A percentile compares a stretch with the other conserved stretches of the same genome.
phyloP scores from a whole-genome alignment of 37 sponge, comb jelly and placozoan genomes.

The Eunapius fragilis region DNA sequence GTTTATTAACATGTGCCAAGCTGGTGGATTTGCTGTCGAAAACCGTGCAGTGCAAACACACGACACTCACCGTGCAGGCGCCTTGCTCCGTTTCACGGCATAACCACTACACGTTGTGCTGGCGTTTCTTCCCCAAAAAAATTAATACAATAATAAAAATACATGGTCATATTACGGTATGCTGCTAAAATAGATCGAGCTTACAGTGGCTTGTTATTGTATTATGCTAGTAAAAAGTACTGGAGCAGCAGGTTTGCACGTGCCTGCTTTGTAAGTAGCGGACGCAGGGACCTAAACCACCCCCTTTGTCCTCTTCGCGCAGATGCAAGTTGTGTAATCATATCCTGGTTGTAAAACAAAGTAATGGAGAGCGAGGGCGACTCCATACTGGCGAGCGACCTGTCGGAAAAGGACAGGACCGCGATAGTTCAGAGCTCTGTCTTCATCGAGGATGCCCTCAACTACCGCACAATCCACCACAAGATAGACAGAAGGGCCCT shows the following conservation, averaged over 20 bases:
- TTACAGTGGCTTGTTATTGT: no score
- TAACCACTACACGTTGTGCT: not conserved
- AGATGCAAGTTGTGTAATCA: no score
- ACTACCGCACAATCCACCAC: slow-evolving; percentile 87
- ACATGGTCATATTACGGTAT: not conserved
- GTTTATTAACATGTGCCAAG: not conserved
- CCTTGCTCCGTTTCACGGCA: not conserved
- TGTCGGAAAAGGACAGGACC: not conserved
- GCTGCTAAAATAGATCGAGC: not conserved
- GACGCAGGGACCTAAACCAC: no score
- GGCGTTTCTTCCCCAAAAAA: not conserved
- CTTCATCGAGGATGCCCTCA: slow-evolving; percentile 80
- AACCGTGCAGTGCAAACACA: not conserved
- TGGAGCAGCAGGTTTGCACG: not conserved
- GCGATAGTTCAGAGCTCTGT: slow-evolving; percentile 65
- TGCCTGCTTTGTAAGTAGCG: not conserved
- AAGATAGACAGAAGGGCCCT: slow-evolving; percentile 74
- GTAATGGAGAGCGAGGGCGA: not conserved
- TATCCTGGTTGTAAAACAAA: not conserved
- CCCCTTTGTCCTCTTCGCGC: not conserved
- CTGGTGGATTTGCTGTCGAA: not conserved
- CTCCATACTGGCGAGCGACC: not conserved
- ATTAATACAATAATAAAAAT: no score
- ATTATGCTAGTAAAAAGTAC: no score
- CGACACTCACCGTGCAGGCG: not conserved